Evolutionary conservation across 2,797 vertebrate species (phyloP).

Genomic region (Iguana delicatissima): DNA sequence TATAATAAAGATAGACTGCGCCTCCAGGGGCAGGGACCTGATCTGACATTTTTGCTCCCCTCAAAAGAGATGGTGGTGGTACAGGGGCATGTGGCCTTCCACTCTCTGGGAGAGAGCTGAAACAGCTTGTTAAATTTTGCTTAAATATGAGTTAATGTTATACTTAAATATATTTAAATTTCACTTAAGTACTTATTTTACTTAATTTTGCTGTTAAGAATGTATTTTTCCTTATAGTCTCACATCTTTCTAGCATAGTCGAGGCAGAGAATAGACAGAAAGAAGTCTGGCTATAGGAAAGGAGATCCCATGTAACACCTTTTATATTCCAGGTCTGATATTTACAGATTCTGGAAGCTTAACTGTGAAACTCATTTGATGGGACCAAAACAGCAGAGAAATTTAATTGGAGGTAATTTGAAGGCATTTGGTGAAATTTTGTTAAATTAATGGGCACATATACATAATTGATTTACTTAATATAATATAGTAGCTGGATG

Average conservation of each 20-base stretch:
- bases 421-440: not conserved
- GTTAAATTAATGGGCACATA: not conserved
- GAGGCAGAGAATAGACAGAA: not conserved
- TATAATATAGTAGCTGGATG: not conserved
- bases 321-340: not conserved
- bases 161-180: no score
- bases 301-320: not conserved
- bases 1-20: no score
- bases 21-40: no score
- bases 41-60: no score
- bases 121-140: no score
- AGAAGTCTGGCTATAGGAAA: not conserved
- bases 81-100: no score
- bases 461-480: not conserved
- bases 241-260: not conserved
- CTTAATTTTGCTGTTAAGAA: not conserved
- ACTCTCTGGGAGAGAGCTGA: no score
- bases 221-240: not conserved
- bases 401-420: slow-evolving; percentile 4
- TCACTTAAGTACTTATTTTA: not conserved
- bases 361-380: not conserved
- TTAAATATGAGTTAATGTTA: no score
- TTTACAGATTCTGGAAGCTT: not conserved
- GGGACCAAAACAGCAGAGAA: not conserved
- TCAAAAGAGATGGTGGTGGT: no score